Evolutionary conservation across 2,888 invertebrate species (phyloP), one percentile per base, ranked within the genome.

Genomic region (Pemphredon lugubris): DNA sequence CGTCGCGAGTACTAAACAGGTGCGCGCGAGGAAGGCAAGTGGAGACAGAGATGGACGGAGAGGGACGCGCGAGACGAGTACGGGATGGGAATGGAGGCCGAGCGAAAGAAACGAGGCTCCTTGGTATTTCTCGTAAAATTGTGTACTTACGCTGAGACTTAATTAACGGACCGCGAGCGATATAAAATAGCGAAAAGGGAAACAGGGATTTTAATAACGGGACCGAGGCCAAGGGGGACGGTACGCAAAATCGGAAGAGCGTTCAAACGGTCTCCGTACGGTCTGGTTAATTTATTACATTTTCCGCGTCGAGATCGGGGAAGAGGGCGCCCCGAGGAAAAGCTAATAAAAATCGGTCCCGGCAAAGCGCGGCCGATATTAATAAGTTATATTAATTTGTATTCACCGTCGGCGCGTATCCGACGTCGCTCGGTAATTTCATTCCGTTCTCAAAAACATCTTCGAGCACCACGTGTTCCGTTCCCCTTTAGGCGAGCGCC

Each of bases 401-500:
- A 39, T 55, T 37, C 37, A 40, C 32, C 21, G 42, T n/a, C 7
- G 6, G 13, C 7, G 4, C 18, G 13, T 18, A 18, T n/a, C 40
- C 11, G 44, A 13, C 18, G 30, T 44, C 18, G n/a, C n/a, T n/a
- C 16, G 30, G 39, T 54, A 53, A 65, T 71, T 65, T 23, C 42
- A 60, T 71, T 53, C 42, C 14, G 20, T 37, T 18, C 44, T 64
- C 40, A 42, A 55, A 59, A 71, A 54, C 77, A 73, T 73, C 51
- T 45, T 42, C 26, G 26, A 30, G 23, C 39, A 32, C 42, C 42
- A 47, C 48, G 47, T 39, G 54, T 51, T 34, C 39, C 26, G 32
- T 32, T 20, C n/a, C 37, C 47, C n/a, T 53, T 53, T 32, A n/a
- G 51, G 44, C 7, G 11, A 40, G 20, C 47, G 30, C 14, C 16